Conservation (phyloP, 2,113 vertebrate species). For the Scopus umbretta region DNA sequence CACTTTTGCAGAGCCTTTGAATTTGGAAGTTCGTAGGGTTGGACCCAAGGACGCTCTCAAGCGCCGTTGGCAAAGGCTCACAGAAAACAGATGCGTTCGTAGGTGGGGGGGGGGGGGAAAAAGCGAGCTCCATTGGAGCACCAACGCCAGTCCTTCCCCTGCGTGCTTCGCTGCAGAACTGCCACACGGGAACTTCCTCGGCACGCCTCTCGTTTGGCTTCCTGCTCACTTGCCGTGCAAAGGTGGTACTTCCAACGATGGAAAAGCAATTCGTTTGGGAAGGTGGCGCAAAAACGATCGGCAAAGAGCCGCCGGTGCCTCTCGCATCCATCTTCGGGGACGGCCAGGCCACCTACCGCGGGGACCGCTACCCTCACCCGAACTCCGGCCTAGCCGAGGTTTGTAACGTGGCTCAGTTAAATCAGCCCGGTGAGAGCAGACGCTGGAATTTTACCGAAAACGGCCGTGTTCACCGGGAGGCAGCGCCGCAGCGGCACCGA, state of each 20-base stretch:
- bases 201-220: not conserved
- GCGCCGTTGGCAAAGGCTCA: not conserved
- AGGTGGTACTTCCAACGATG: rapidly evolving
- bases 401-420: rapidly evolving
- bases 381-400: rapidly evolving
- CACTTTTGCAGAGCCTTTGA: not conserved
- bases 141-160: rapidly evolving
- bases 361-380: rapidly evolving
- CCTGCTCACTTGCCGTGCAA: not conserved
- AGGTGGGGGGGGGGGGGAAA: too few species aligned
- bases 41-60: not conserved
- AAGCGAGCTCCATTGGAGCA: too few species aligned
- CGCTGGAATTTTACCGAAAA: rapidly evolving
- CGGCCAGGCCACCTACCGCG: rapidly evolving
- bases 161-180: not conserved
- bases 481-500: rapidly evolving
- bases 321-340: rapidly evolving
- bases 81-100: too few species aligned
- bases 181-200: not conserved
- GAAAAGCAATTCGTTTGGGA: rapidly evolving
- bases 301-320: rapidly evolving
- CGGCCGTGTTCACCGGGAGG: rapidly evolving
- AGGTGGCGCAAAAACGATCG: rapidly evolving
- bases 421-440: rapidly evolving
- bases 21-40: not conserved